A percentile compares a stretch with the other conserved stretches of the same genome.
phyloP scores from a whole-genome alignment of 2,888 invertebrate species.

The Physocephala rufipes region DNA sequence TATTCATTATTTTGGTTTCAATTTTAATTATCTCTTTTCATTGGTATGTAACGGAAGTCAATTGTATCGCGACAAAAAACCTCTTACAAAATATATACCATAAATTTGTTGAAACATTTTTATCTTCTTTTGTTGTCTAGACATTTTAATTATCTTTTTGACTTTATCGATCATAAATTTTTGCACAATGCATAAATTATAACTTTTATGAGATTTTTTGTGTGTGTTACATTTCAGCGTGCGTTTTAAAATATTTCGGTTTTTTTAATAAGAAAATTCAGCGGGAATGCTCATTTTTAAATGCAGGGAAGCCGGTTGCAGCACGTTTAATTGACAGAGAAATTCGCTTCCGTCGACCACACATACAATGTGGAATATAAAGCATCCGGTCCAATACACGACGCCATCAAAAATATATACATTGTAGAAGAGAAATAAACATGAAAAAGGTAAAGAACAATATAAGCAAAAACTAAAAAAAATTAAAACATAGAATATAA shows the following conservation, averaged over 20 bases:
- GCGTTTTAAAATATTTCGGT: no score
- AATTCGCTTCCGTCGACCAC: constrained; percentile 84
- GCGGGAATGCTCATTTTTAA: no score
- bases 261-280: no score
- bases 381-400: constrained; percentile 85
- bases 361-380: constrained; percentile 88
- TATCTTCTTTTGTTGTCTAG: neutral
- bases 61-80: neutral
- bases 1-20: neutral
- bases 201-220: no score
- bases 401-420: constrained; percentile 85
- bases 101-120: constrained; percentile 13
- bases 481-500: no score
- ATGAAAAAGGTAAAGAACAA: constrained; percentile 82
- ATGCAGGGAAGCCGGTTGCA: constrained; percentile 83
- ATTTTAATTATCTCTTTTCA: constrained; percentile 23
- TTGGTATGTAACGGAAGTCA: constrained; percentile 1
- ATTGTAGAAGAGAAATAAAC: constrained; percentile 89
- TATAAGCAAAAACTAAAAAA: constrained; percentile 73
- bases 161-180: no score
- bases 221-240: no score
- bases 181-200: no score
- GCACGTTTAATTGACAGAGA: constrained; percentile 85
- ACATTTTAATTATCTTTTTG: no score
- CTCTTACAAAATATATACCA: neutral